Evolutionary conservation across 1,140 invertebrate genomes (phyloP).

Genomic region (Sipha flava): DNA sequence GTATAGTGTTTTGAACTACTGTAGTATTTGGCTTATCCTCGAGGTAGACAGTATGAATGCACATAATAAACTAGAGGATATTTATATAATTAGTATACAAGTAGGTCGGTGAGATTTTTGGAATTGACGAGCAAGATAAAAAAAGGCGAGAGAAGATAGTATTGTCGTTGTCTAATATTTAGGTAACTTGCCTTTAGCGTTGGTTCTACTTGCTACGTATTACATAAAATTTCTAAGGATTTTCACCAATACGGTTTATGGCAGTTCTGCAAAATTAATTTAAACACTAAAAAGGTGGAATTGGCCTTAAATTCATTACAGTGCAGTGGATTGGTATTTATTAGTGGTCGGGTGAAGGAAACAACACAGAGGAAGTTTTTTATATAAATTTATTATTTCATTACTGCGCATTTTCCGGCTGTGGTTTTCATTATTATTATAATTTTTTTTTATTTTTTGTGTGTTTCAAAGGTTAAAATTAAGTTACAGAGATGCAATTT

Average conservation of each 20-base stretch:
- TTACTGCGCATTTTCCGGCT: not conserved
- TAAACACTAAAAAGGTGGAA: not conserved
- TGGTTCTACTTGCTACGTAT: not conserved
- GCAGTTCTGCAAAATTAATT: not conserved
- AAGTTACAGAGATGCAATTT: not conserved
- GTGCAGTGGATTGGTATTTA: not conserved
- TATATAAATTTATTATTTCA: slow-evolving; percentile 29
- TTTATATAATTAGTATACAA: too few relatives aligned
- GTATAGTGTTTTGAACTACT: too few relatives aligned
- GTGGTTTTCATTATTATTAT: not conserved
- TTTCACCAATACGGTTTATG: not conserved
- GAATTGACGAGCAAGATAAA: not conserved
- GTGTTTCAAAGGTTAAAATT: slow-evolving; percentile 18
- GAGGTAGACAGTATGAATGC: too few relatives aligned
- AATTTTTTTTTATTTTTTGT: not conserved
- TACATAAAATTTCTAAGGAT: not conserved
- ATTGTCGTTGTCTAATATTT: not conserved
- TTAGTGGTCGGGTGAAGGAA: not conserved
- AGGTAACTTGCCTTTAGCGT: not conserved
- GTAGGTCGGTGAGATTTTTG: too few relatives aligned
- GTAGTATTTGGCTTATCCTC: too few relatives aligned
- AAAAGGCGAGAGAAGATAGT: too few relatives aligned
- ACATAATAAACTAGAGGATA: too few relatives aligned
- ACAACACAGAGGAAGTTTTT: not conserved
- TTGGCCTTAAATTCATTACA: not conserved